A percentile compares a stretch with the other conserved stretches of the same genome.
Conservation (phyloP, 2,113 vertebrate species). For the Oncorhynchus mykiss region DNA sequence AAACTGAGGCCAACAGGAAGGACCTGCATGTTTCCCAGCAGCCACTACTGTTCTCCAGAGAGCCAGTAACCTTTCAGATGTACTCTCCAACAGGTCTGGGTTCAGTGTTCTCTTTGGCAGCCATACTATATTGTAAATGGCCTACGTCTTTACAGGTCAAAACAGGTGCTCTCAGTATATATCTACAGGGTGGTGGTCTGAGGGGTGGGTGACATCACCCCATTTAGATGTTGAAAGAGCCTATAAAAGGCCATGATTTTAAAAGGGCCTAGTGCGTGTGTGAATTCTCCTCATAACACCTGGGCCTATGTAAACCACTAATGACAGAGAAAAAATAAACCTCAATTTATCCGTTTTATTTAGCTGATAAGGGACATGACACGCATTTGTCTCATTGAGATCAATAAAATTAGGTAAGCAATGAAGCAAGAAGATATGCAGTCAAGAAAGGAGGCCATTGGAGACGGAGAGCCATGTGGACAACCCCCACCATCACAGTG, state of each 20-base stretch:
- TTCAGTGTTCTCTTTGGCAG: not conserved
- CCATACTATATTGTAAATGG: not conserved
- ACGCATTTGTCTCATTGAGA: not conserved
- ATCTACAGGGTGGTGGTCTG: not conserved
- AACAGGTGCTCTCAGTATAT: not conserved
- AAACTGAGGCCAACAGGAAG: slow-evolving; percentile 71
- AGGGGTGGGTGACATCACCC: not conserved
- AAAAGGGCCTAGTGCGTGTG: not conserved
- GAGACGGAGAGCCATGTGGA: not conserved
- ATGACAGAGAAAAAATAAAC: not conserved
- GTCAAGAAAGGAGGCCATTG: not conserved
- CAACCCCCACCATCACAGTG: not conserved
- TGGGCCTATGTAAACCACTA: slow-evolving; percentile 8
- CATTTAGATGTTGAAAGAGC: not conserved
- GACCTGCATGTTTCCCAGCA: slow-evolving; percentile 64
- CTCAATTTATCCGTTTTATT: not conserved
- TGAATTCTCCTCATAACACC: not conserved
- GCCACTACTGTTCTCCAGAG: slow-evolving; percentile 53
- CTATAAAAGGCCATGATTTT: not conserved
- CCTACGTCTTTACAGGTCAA: not conserved
- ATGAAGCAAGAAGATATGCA: slow-evolving; percentile 22
- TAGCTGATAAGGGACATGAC: not conserved
- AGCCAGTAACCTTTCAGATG: slow-evolving; percentile 39
- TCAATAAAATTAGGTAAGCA: not conserved
- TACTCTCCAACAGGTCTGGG: not conserved